A percentile compares a stretch with the other conserved stretches of the same genome.
Conservation (phyloP, 1,140 invertebrate species). For the Drosophila neocordata region DNA sequence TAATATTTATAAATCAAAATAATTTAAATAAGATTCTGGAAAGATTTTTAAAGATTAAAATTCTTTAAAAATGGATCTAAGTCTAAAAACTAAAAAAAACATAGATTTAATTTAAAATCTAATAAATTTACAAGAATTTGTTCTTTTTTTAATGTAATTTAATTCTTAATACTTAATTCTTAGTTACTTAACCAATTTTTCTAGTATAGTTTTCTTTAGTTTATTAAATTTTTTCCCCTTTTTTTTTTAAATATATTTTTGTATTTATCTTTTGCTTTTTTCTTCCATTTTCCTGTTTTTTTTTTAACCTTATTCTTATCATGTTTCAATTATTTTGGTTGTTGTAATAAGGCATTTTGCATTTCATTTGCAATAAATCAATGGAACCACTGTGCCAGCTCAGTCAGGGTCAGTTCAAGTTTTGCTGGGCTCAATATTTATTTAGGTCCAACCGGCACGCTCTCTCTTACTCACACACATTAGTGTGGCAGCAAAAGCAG, state of each 20-base stretch:
- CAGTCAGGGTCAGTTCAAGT: conserved; percentile 52
- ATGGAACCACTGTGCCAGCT: conserved; percentile 34
- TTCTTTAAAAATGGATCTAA: too few species aligned
- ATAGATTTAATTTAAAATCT: too few species aligned
- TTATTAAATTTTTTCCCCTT: background rate
- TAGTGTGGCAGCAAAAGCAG: conserved; percentile 40
- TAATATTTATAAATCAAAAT: too few species aligned
- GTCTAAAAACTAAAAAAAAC: too few species aligned
- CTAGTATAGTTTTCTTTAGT: background rate
- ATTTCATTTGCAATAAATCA: background rate
- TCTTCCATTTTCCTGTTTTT: background rate
- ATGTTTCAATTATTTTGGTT: background rate
- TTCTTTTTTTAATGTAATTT: too few species aligned
- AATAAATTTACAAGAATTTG: too few species aligned
- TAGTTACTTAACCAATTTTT: too few species aligned
- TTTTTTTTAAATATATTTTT: background rate
- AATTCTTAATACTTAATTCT: too few species aligned
- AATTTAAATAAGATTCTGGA: too few species aligned
- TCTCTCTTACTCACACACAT: conserved; percentile 27
- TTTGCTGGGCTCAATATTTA: conserved; percentile 53
- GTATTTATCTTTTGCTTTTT: background rate
- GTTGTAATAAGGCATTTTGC: background rate
- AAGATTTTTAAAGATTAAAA: too few species aligned
- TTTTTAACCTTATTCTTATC: background rate
- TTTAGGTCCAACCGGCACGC: conserved; percentile 74